phyloP scores from a whole-genome alignment of 2,113 vertebrate genomes.

The Gulo gulo region DNA sequence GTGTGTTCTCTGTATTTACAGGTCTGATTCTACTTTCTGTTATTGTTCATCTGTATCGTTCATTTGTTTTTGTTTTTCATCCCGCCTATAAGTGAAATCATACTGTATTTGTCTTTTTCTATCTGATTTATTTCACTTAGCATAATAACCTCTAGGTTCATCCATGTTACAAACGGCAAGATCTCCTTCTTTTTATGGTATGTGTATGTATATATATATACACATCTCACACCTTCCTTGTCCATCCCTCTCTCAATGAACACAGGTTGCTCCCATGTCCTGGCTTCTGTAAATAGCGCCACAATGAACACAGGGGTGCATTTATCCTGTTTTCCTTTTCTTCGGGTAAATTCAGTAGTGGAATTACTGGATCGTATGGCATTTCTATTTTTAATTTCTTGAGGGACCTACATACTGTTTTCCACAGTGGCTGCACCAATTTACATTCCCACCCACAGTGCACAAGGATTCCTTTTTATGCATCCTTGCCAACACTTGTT shows the following conservation, averaged over 20 bases:
- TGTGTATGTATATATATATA: too few relatives aligned
- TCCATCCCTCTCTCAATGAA: neutral
- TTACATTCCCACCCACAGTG: neutral
- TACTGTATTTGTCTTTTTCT: neutral
- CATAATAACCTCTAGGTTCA: neutral
- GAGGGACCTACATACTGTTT: neutral
- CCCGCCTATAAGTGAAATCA: neutral
- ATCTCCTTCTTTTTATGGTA: neutral
- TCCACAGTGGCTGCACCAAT: neutral
- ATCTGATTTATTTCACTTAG: neutral
- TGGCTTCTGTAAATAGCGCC: neutral
- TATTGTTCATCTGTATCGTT: neutral
- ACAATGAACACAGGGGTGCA: neutral
- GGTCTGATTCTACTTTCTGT: neutral
- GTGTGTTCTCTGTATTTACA: neutral
- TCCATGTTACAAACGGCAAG: neutral
- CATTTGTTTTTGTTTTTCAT: neutral
- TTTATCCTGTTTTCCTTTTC: neutral
- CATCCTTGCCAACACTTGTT: neutral
- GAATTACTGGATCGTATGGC: neutral
- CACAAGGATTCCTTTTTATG: neutral
- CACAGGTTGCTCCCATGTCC: neutral
- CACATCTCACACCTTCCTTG: neutral
- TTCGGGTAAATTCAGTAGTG: neutral
- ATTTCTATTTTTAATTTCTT: neutral